Evolutionary conservation across 2,797 vertebrate genomes (phyloP).

Genomic region (Lindbergichthys nudifrons): DNA sequence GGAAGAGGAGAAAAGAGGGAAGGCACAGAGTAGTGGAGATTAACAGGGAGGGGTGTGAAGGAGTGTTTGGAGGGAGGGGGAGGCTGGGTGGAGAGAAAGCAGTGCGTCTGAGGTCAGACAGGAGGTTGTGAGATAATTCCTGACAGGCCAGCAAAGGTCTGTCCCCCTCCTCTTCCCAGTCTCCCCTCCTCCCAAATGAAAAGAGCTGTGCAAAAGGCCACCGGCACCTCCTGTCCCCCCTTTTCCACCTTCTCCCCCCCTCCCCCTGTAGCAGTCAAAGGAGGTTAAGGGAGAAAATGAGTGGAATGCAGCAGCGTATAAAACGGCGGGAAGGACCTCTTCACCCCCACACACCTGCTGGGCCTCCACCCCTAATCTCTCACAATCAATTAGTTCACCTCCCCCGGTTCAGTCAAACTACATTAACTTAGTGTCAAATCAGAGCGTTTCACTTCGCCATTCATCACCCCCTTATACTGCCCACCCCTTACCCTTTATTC

Average conservation of each 20-base stretch:
- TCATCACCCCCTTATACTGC: conserved; percentile 33
- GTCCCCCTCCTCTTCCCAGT: conserved; percentile 26
- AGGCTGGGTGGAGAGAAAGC: conserved; percentile 49
- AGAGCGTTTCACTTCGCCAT: conserved; percentile 63
- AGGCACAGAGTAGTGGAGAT: conserved; percentile 68
- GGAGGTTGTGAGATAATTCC: conserved; percentile 78
- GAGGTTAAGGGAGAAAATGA: conserved; percentile 76
- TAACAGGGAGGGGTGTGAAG: conserved; percentile 64
- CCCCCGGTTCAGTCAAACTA: conserved; percentile 76
- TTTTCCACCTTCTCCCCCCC: conserved; percentile 11
- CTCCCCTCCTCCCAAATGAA: conserved; percentile 43
- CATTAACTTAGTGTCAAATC: conserved; percentile 80
- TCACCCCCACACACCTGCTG: conserved; percentile 80
- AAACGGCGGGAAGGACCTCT: conserved; percentile 71
- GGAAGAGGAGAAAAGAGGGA: conserved; percentile 59
- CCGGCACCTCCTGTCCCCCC: conserved; percentile 57
- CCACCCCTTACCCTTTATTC: conserved; percentile 44
- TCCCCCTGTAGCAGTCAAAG: conserved; percentile 71
- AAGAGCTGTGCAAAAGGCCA: conserved; percentile 69
- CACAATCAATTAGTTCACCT: conserved; percentile 87
- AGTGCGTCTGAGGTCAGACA: conserved; percentile 69
- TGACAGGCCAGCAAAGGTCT: conserved; percentile 71
- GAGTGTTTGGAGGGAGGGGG: conserved; percentile 43
- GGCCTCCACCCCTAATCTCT: conserved; percentile 80
- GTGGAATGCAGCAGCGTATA: conserved; percentile 75